A percentile compares a stretch with the other conserved stretches of the same genome.
Evolutionary conservation across 2,888 invertebrate species (phyloP).

Genomic region (Leptinotarsa haldemani): DNA sequence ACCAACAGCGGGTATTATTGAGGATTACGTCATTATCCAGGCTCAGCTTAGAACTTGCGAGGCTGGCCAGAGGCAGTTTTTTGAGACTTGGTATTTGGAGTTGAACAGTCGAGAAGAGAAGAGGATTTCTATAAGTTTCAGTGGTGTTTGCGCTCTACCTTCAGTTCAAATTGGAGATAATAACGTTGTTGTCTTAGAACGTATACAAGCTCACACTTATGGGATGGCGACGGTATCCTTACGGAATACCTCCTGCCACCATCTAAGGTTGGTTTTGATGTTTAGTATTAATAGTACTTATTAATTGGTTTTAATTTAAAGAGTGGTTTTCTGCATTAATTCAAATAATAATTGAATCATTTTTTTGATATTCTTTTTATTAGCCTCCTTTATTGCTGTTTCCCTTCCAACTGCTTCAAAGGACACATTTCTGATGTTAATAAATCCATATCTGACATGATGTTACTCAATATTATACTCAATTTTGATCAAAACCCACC

Average conservation of each 20-base stretch:
- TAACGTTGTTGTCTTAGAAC: slow-evolving; percentile 60
- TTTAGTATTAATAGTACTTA: too few species aligned
- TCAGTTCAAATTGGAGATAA: slow-evolving; percentile 55
- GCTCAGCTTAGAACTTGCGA: slow-evolving; percentile 60
- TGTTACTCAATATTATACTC: too few species aligned
- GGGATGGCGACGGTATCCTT: slow-evolving; percentile 56
- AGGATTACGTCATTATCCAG: slow-evolving; percentile 61
- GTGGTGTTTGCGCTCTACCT: slow-evolving; percentile 63
- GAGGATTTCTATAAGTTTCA: slow-evolving; percentile 60
- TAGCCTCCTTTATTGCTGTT: too few species aligned
- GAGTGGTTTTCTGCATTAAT: too few species aligned
- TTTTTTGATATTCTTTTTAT: too few species aligned
- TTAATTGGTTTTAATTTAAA: too few species aligned
- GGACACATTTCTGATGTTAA: too few species aligned
- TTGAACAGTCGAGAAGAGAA: slow-evolving; percentile 63
- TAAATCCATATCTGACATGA: too few species aligned
- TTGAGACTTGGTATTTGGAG: slow-evolving; percentile 65
- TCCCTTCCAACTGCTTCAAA: too few species aligned
- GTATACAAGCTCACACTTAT: slow-evolving; percentile 62
- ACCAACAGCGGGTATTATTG: slow-evolving; percentile 65
- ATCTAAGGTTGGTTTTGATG: slow-evolving; percentile 55
- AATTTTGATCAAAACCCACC: too few species aligned
- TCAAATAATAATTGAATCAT: too few species aligned
- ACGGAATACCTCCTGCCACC: slow-evolving; percentile 63
- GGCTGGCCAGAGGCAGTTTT: slow-evolving; percentile 54